Conservation (phyloP, 2,113 vertebrate genomes). For the Amphilophus citrinellus region DNA sequence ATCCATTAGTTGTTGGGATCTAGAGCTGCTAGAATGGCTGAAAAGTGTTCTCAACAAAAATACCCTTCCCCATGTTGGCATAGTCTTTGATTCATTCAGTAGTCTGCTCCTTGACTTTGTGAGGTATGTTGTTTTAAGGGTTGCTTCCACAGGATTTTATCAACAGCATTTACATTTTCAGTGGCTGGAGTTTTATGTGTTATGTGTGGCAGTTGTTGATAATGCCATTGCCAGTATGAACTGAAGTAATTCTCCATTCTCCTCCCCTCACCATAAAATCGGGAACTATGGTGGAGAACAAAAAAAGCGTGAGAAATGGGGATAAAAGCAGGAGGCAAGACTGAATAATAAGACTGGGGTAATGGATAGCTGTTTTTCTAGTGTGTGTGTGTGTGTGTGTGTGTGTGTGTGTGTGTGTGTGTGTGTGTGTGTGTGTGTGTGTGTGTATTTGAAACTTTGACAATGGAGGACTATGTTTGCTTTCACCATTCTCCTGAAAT, state of each 20-base stretch:
- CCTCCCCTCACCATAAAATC: constrained; percentile 39
- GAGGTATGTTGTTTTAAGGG: neutral
- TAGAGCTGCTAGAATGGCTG: neutral
- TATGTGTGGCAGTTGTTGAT: constrained; percentile 10
- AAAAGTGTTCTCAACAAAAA: neutral
- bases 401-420: neutral
- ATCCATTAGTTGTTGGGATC: neutral
- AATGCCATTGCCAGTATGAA: constrained; percentile 44
- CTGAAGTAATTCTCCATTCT: constrained; percentile 44
- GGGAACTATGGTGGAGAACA: constrained; percentile 12
- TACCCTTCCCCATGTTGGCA: neutral
- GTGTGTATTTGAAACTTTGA: neutral
- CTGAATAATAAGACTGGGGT: constrained; percentile 33
- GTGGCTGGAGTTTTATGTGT: neutral
- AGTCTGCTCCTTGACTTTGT: neutral
- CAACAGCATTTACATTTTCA: neutral
- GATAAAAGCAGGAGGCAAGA: constrained; percentile 2
- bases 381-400: neutral
- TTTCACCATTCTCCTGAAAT: neutral
- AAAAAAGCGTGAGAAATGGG: constrained; percentile 57
- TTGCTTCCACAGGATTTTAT: neutral
- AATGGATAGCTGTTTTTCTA: constrained; percentile 29
- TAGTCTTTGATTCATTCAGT: neutral
- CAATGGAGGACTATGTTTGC: neutral
- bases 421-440: too few species aligned